Evolutionary conservation across 2,113 vertebrate genomes (phyloP).

Genomic region (Shinisaurus crocodilurus): DNA sequence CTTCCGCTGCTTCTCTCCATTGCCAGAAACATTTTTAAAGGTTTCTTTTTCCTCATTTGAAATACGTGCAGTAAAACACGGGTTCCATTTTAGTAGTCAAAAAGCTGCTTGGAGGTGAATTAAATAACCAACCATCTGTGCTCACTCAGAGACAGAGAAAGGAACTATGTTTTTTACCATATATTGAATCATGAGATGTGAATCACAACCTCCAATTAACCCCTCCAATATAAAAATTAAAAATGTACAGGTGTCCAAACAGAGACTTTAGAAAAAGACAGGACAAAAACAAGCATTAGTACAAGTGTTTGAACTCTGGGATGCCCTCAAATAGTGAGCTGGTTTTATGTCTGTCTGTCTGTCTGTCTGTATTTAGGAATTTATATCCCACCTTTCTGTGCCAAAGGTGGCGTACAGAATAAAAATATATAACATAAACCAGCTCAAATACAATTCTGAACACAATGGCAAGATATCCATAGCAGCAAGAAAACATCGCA

Average conservation of each 20-base stretch:
- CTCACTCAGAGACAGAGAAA: background rate
- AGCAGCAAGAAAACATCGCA: background rate
- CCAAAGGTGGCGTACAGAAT: background rate
- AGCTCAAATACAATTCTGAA: background rate
- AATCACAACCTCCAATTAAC: conserved; percentile 6
- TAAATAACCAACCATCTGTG: conserved; percentile 23
- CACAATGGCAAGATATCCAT: background rate
- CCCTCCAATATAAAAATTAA: background rate
- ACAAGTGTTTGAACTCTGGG: background rate
- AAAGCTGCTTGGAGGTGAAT: conserved; percentile 9
- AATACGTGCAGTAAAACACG: conserved; percentile 14
- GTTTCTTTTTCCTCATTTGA: conserved; percentile 1
- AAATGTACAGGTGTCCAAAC: background rate
- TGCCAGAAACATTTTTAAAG: conserved; percentile 26
- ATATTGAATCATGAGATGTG: background rate
- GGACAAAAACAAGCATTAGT: background rate
- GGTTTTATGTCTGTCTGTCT: background rate
- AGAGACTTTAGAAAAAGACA: background rate
- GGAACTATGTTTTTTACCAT: background rate
- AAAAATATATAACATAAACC: background rate
- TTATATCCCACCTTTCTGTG: background rate
- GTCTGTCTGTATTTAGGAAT: too few relatives aligned
- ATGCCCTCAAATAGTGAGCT: background rate
- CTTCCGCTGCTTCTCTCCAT: conserved; percentile 17
- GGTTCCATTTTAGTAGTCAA: background rate